Evolutionary conservation across 1,140 invertebrate genomes (phyloP).

Genomic region (Ganaspis sp.): DNA sequence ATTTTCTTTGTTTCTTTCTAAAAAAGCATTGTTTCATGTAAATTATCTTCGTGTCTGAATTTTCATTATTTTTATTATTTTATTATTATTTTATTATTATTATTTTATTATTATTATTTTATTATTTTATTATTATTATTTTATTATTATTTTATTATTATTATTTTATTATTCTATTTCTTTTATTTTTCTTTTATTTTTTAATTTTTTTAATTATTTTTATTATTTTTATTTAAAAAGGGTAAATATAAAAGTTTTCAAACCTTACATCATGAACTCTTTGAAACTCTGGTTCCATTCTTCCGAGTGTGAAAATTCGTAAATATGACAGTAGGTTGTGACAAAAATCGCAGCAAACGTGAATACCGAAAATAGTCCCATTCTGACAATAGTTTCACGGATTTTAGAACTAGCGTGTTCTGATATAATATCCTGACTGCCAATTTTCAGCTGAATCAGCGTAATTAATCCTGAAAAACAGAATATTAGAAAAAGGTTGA

Average conservation of each 20-base stretch:
- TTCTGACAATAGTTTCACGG: slow-evolving; percentile 87
- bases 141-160: too few relatives aligned
- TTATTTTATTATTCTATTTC: too few relatives aligned
- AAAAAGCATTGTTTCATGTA: too few relatives aligned
- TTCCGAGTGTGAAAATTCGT: background rate
- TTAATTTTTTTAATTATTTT: too few relatives aligned
- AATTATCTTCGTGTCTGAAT: too few relatives aligned
- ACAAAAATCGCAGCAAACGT: slow-evolving; percentile 85
- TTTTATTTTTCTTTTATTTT: too few relatives aligned
- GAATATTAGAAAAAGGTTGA: slow-evolving; percentile 62
- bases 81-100: too few relatives aligned
- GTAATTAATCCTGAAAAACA: background rate
- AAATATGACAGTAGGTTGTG: slow-evolving; percentile 58
- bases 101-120: too few relatives aligned
- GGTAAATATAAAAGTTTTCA: background rate
- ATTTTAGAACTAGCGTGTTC: slow-evolving; percentile 79
- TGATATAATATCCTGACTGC: slow-evolving; percentile 19
- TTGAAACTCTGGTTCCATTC: slow-evolving; percentile 7
- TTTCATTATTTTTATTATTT: too few relatives aligned
- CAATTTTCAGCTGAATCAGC: background rate
- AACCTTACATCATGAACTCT: slow-evolving; percentile 11
- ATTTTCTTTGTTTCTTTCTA: too few relatives aligned
- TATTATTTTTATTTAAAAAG: too few relatives aligned
- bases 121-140: too few relatives aligned
- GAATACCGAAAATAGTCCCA: slow-evolving; percentile 85